phyloP scores from a whole-genome alignment of 2,113 vertebrate species.

The Tretioscincus oriximinensis region DNA sequence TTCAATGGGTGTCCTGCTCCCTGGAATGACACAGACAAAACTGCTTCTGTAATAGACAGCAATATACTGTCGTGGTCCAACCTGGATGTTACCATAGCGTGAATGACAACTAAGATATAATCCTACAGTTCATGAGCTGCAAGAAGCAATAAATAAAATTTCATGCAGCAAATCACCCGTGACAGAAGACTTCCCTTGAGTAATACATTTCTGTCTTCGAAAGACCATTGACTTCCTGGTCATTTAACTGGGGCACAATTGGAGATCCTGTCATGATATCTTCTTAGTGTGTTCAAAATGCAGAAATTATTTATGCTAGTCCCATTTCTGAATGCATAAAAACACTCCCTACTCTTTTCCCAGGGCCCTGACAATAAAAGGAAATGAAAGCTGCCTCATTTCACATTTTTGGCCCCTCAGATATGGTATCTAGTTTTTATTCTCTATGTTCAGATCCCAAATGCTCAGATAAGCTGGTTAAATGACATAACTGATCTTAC shows the following conservation, averaged over 20 bases:
- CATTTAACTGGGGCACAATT: background rate
- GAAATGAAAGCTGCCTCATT: background rate
- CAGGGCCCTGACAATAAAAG: background rate
- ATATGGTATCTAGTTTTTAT: background rate
- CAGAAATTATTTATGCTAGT: background rate
- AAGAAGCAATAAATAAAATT: background rate
- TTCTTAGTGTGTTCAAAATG: background rate
- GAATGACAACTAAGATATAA: background rate
- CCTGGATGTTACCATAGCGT: background rate
- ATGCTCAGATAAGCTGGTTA: too few relatives aligned
- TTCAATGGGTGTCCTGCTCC: too few relatives aligned
- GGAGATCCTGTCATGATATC: background rate
- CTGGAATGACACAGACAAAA: too few relatives aligned
- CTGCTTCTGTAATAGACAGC: background rate
- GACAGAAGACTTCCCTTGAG: background rate
- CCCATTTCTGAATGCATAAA: background rate
- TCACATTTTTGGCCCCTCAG: background rate
- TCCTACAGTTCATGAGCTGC: background rate
- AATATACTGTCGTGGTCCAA: background rate
- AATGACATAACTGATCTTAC: too few relatives aligned
- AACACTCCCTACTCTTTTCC: background rate
- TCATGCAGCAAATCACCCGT: background rate
- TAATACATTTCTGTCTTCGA: background rate
- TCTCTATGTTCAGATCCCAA: too few relatives aligned
- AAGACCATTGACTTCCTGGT: background rate